A percentile compares a stretch with the other conserved stretches of the same genome.
phyloP scores from a whole-genome alignment of 2,888 invertebrate species.

The Griposia aprilina region DNA sequence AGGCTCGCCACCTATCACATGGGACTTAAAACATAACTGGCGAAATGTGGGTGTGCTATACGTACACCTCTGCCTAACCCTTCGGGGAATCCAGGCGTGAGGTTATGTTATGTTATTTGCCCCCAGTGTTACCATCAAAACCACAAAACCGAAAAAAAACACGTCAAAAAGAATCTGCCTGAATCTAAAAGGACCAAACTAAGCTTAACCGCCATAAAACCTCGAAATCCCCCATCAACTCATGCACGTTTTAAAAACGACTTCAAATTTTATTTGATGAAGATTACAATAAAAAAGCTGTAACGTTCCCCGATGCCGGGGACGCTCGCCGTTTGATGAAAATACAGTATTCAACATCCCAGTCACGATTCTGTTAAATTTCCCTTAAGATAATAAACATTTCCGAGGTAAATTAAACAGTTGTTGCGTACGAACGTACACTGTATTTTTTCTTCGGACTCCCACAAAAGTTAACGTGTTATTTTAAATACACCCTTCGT shows the following conservation, averaged over 20 bases:
- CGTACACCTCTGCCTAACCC: too few species aligned
- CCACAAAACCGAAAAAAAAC: not conserved
- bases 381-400: conserved; percentile 88
- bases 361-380: conserved; percentile 85
- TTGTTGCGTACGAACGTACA: conserved; percentile 72
- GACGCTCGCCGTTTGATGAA: conserved; percentile 72
- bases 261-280: conserved; percentile 74
- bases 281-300: conserved; percentile 75
- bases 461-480: conserved; percentile 57
- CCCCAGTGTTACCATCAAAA: not conserved
- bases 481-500: conserved; percentile 60
- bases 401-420: conserved; percentile 85
- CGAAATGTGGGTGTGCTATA: not conserved
- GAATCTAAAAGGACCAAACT: not conserved
- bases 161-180: not conserved
- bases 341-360: conserved; percentile 78
- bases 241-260: conserved; percentile 61
- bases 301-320: conserved; percentile 62
- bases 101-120: not conserved
- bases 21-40: not conserved
- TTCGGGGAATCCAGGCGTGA: too few species aligned
- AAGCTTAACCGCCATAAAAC: conserved; percentile 42
- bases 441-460: conserved; percentile 62
- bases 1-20: not conserved
- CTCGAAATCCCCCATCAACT: conserved; percentile 53